phyloP scores from a whole-genome alignment of 1,140 invertebrate genomes.

The Octopus bimaculoides region DNA sequence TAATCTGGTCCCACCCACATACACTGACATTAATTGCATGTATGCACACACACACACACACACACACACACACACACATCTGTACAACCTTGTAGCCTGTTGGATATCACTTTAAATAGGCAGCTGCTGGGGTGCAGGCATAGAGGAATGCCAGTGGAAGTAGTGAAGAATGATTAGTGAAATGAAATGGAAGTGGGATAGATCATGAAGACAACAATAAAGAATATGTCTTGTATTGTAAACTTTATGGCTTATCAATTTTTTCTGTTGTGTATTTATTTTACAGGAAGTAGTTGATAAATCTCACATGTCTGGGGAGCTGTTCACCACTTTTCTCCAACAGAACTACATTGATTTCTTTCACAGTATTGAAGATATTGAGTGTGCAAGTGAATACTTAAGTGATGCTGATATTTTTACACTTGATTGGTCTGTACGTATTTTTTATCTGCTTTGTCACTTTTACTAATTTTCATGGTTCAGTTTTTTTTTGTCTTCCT shows the following conservation, averaged over 20 bases:
- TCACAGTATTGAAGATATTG: constrained; percentile 43
- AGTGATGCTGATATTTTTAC: constrained; percentile 52
- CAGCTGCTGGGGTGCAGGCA: too few species aligned
- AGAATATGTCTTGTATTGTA: neutral
- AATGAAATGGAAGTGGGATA: too few species aligned
- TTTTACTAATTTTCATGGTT: neutral
- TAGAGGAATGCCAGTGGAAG: too few species aligned
- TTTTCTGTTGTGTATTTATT: neutral
- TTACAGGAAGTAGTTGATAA: constrained; percentile 51
- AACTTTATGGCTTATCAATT: neutral
- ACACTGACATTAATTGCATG: too few species aligned
- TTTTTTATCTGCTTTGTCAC: neutral
- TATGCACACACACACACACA: too few species aligned
- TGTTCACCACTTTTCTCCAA: constrained; percentile 51
- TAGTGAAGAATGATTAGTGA: too few species aligned
- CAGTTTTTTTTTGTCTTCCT: neutral
- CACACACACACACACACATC: too few species aligned
- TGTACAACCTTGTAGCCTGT: too few species aligned
- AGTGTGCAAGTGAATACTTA: constrained; percentile 47
- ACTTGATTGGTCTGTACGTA: constrained; percentile 49
- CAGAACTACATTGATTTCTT: constrained; percentile 56
- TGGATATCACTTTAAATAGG: too few species aligned
- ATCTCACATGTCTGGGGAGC: constrained; percentile 49
- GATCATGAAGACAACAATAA: too few species aligned
- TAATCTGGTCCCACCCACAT: too few species aligned